A percentile compares a stretch with the other conserved stretches of the same genome.
phyloP scores from a whole-genome alignment of 2,113 vertebrate genomes.

The Hippocampus zosterae region DNA sequence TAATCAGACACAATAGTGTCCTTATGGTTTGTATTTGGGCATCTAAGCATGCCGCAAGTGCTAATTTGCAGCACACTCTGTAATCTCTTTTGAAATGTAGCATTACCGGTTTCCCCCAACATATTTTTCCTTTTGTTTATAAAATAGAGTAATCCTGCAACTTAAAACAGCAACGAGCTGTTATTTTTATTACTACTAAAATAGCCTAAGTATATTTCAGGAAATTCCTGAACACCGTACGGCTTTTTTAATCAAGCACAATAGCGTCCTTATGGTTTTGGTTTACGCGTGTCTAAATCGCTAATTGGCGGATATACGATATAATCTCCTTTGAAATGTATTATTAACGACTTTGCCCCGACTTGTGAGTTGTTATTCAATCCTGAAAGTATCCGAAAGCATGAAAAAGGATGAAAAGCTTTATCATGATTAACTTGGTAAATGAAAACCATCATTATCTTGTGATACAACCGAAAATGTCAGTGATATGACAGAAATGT shows the following conservation, averaged over 20 bases:
- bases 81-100: slow-evolving; percentile 3
- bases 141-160: not conserved
- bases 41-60: slow-evolving; percentile 15
- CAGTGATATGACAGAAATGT: not conserved
- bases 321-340: not conserved
- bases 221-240: not conserved
- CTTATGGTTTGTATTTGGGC: slow-evolving; percentile 1
- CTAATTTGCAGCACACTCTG: not conserved
- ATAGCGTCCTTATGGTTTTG: not conserved
- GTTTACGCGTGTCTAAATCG: not conserved
- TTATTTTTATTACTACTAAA: not conserved
- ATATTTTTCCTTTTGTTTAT: not conserved
- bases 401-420: not conserved
- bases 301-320: slow-evolving; percentile 9
- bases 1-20: slow-evolving; percentile 17
- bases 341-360: not conserved
- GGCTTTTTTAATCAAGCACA: not conserved
- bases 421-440: not conserved
- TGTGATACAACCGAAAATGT: not conserved
- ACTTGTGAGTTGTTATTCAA: not conserved
- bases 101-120: not conserved
- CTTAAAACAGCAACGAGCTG: not conserved
- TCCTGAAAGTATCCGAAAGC: not conserved
- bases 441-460: not conserved
- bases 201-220: not conserved